Percentiles rank a stretch among this genome's conserved stretches.
These are phyloP conservation scores for Lasioglossum baleicum DNA, from an alignment of 1,140 invertebrate genomes.

Conservation along the genomic window DNA sequence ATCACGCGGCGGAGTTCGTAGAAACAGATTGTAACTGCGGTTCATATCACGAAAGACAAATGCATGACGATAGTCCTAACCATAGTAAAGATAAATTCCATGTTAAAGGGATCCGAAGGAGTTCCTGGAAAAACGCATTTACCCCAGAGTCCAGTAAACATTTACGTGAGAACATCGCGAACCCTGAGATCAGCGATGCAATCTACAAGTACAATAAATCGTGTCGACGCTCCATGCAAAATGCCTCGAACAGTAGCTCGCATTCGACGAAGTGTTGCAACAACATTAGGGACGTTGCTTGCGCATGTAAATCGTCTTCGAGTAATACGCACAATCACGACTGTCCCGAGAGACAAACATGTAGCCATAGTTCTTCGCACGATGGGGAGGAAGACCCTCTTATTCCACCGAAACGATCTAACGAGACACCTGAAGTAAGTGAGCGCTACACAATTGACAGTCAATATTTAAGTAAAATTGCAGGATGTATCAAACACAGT, in stretches of 20 bases:
- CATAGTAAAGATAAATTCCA: conserved; percentile 42
- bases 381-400: conserved; percentile 58
- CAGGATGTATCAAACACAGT: too few species aligned
- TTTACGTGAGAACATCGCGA: conserved; percentile 22
- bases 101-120: conserved; percentile 16
- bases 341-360: conserved; percentile 7
- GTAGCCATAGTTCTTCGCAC: conserved; percentile 23
- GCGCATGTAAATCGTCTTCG: conserved; percentile 40
- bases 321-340: conserved; percentile 30
- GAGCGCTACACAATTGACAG: background rate
- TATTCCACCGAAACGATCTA: conserved; percentile 35
- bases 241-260: conserved; percentile 37
- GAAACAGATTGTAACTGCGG: conserved; percentile 48
- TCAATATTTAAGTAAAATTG: background rate
- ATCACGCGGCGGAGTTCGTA: conserved; percentile 8
- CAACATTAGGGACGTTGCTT: conserved; percentile 30
- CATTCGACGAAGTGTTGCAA: conserved; percentile 52
- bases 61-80: conserved; percentile 32
- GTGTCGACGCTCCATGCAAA: conserved; percentile 35
- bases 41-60: conserved; percentile 30
- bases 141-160: conserved; percentile 30
- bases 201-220: conserved; percentile 28
- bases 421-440: conserved; percentile 63
- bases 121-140: conserved; percentile 19
- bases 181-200: conserved; percentile 4